A percentile compares a stretch with the other conserved stretches of the same genome.
phyloP scores from a whole-genome alignment of 1,140 invertebrate genomes.

The Microplitis demolitor region DNA sequence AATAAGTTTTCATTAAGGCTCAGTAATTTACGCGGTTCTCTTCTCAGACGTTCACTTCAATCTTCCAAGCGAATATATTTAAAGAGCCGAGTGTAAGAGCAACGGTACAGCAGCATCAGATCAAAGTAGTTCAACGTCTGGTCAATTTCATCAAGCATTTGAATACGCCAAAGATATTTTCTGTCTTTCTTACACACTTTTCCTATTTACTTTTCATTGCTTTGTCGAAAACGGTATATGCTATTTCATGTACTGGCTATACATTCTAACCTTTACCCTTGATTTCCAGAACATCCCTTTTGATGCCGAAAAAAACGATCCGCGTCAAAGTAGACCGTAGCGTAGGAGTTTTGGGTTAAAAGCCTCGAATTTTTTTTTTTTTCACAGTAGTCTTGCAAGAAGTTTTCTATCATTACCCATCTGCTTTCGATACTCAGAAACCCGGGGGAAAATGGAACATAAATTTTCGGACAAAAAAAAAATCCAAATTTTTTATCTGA shows the following conservation, averaged over 20 bases:
- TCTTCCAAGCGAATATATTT: slow-evolving; percentile 59
- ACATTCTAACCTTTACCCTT: slow-evolving; percentile 1
- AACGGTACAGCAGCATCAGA: slow-evolving; percentile 25
- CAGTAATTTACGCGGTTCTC: slow-evolving; percentile 55
- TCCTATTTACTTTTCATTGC: background rate
- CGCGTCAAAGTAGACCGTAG: no score
- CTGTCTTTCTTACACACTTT: background rate
- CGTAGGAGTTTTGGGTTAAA: no score
- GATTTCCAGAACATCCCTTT: slow-evolving; percentile 13
- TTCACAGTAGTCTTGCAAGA: no score
- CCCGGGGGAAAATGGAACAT: no score
- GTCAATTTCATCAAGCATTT: slow-evolving; percentile 64
- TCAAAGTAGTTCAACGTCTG: slow-evolving; percentile 57
- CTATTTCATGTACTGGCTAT: no score
- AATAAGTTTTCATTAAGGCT: background rate
- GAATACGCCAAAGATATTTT: slow-evolving; percentile 22
- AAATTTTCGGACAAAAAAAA: no score
- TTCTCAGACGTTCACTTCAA: slow-evolving; percentile 62
- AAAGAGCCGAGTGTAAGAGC: slow-evolving; percentile 45
- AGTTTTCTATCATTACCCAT: no score
- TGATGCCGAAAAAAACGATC: background rate
- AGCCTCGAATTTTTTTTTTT: no score
- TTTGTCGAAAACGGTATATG: background rate
- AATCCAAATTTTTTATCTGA: background rate
- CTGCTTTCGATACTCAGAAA: no score